Evolutionary conservation across 2,888 invertebrate species (phyloP).

Genomic region (Microplitis manilae): DNA sequence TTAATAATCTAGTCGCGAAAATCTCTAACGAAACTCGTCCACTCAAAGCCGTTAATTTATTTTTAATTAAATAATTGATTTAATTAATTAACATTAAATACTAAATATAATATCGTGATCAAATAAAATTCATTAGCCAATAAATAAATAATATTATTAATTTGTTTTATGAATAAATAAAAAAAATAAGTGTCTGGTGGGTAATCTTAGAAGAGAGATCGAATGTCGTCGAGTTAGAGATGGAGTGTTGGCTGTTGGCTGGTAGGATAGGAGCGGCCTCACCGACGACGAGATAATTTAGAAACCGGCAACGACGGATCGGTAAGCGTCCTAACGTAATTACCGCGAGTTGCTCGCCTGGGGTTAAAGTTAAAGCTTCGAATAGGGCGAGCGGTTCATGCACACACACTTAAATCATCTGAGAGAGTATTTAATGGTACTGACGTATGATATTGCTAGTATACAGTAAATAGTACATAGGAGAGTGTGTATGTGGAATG

Average conservation of each 20-base stretch:
- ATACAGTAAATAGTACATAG: too few relatives aligned
- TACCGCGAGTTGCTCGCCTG: slow-evolving; percentile 53
- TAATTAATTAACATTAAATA: not conserved
- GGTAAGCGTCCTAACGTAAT: slow-evolving; percentile 59
- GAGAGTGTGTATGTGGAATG: too few relatives aligned
- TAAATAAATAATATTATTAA: not conserved
- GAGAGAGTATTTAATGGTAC: not conserved
- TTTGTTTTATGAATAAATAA: not conserved
- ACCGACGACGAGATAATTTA: slow-evolving; percentile 55
- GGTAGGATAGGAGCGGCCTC: slow-evolving; percentile 31
- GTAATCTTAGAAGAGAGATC: slow-evolving; percentile 30
- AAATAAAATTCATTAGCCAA: not conserved
- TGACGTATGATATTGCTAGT: too few relatives aligned
- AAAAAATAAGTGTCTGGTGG: not conserved
- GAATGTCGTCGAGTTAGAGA: slow-evolving; percentile 28
- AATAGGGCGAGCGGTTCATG: slow-evolving; percentile 15
- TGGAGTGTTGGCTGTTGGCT: not conserved
- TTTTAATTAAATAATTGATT: not conserved
- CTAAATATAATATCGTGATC: not conserved
- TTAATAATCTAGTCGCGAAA: slow-evolving; percentile 58
- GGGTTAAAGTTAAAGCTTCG: slow-evolving; percentile 58
- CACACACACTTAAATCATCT: not conserved
- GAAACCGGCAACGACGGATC: slow-evolving; percentile 59
- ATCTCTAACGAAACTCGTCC: slow-evolving; percentile 15
- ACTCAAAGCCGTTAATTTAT: slow-evolving; percentile 14